A percentile compares a stretch with the other conserved stretches of the same genome.
Conservation (phyloP, 2,888 invertebrate species). For the Drosophila pseudotalamancana region DNA sequence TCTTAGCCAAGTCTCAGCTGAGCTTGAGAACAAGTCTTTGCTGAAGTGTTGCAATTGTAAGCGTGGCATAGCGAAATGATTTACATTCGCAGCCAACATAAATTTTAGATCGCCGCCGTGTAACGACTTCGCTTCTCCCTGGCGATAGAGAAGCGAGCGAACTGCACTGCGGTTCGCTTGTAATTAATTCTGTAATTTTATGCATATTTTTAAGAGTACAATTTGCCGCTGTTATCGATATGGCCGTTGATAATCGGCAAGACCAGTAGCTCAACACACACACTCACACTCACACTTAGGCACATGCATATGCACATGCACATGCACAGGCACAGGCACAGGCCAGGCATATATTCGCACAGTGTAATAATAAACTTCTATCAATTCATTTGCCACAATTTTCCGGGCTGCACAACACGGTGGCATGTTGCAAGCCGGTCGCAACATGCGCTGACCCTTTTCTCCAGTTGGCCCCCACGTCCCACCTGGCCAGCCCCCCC, state of each 20-base stretch:
- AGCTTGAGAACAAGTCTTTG: too few relatives aligned
- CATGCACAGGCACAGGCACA: background rate
- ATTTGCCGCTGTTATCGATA: conserved; percentile 48
- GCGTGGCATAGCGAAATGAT: conserved; percentile 81
- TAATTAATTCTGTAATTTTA: conserved; percentile 62
- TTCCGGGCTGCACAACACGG: conserved; percentile 53
- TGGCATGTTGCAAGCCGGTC: conserved; percentile 62
- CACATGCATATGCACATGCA: conserved; percentile 15
- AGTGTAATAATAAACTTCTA: conserved; percentile 70
- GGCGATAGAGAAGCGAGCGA: conserved; percentile 11
- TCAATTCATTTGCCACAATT: conserved; percentile 64
- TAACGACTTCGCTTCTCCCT: conserved; percentile 56
- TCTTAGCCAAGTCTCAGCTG: background rate
- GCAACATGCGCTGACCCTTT: conserved; percentile 64
- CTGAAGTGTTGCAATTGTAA: conserved; percentile 55
- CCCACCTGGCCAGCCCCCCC: background rate
- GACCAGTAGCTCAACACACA: conserved; percentile 63
- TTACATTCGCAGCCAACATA: conserved; percentile 78
- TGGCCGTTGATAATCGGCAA: conserved; percentile 60
- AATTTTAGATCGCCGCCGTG: conserved; percentile 62
- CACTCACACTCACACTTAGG: background rate
- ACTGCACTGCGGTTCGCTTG: conserved; percentile 13
- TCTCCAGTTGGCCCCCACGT: conserved; percentile 5
- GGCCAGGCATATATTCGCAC: conserved; percentile 6
- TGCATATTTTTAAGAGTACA: conserved; percentile 53